Conservation (phyloP, 2,113 vertebrate genomes). For the Chlorodrepanis virens region DNA sequence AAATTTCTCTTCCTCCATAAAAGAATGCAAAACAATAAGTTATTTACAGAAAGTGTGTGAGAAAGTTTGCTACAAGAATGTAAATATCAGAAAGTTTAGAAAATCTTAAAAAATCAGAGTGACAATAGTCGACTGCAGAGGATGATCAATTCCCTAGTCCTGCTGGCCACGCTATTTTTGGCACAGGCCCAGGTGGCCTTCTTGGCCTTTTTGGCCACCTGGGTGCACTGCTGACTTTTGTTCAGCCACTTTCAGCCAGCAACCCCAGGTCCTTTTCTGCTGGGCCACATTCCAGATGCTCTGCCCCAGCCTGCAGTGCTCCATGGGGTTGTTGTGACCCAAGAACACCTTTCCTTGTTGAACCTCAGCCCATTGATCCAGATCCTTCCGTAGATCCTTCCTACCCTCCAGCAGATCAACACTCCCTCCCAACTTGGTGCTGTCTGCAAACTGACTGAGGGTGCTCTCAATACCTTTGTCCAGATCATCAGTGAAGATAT, state of each 20-base stretch:
- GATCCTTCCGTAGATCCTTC: not conserved
- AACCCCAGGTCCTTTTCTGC: not conserved
- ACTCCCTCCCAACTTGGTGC: too few species aligned
- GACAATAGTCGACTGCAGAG: accelerated
- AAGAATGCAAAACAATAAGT: too few species aligned
- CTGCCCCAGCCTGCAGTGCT: not conserved
- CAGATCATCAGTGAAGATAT: not conserved
- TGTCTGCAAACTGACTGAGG: not conserved
- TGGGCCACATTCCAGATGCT: not conserved
- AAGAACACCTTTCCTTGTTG: not conserved
- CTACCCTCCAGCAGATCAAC: not conserved
- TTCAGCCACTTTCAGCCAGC: not conserved
- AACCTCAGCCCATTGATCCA: not conserved
- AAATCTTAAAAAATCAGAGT: too few species aligned
- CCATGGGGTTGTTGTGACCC: not conserved
- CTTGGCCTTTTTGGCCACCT: not conserved
- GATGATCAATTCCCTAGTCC: too few species aligned
- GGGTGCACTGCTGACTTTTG: not conserved
- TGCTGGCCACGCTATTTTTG: not conserved
- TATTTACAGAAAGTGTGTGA: too few species aligned
- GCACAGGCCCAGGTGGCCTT: too few species aligned
- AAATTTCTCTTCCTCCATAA: too few species aligned
- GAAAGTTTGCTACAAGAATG: too few species aligned
- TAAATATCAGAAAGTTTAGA: too few species aligned
- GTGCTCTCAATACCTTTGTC: not conserved